Conservation (phyloP, 1,140 invertebrate genomes). For the Drosophila varians region DNA sequence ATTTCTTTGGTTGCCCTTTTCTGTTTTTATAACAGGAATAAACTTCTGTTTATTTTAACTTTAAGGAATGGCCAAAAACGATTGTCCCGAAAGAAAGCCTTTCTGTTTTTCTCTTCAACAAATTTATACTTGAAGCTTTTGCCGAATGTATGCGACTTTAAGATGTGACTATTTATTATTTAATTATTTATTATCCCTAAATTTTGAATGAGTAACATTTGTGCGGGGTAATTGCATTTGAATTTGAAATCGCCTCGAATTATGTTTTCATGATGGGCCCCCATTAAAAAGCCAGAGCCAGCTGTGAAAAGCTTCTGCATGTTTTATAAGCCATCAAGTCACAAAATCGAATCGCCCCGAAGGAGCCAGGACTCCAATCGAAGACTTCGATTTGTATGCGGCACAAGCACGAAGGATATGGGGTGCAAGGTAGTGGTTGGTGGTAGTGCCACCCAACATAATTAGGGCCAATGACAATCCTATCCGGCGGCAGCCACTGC, state of each 20-base stretch:
- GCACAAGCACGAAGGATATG: not conserved
- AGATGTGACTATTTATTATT: not conserved
- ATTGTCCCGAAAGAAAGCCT: conserved; percentile 6
- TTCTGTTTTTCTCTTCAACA: not conserved
- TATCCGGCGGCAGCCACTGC: conserved; percentile 20
- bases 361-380: conserved; percentile 10
- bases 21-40: conserved; percentile 34
- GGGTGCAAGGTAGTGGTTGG: not conserved
- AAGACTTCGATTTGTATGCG: conserved; percentile 17
- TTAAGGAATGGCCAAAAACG: conserved; percentile 3
- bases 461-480: conserved; percentile 45
- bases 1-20: conserved; percentile 2
- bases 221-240: conserved; percentile 6
- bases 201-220: not conserved
- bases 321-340: conserved; percentile 27
- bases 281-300: conserved; percentile 12
- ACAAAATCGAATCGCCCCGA: conserved; percentile 25
- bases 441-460: conserved; percentile 19
- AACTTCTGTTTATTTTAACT: conserved; percentile 35
- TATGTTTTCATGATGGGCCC: conserved; percentile 21
- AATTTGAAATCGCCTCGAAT: conserved; percentile 2
- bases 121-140: not conserved
- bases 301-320: conserved; percentile 25
- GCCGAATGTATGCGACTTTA: not conserved
- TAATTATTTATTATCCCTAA: not conserved